Conservation (phyloP, 2,888 invertebrate genomes). For the Ctena decussata region DNA sequence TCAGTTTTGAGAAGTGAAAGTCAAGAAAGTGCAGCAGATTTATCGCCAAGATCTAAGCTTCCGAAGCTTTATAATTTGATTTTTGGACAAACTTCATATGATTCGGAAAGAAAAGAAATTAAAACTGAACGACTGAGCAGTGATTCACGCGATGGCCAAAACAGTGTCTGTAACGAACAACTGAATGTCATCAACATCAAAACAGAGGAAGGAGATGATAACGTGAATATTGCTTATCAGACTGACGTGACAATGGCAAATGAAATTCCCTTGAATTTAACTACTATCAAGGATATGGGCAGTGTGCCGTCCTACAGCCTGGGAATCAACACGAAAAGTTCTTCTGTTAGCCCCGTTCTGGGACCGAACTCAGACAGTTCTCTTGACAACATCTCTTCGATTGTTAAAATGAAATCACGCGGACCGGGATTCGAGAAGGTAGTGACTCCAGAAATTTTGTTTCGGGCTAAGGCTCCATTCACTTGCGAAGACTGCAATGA, state of each 20-base stretch:
- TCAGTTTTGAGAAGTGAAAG: background rate
- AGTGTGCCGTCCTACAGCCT: too few species aligned
- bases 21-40: background rate
- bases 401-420: slow-evolving; percentile 52
- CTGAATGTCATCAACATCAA: background rate
- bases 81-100: background rate
- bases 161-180: background rate
- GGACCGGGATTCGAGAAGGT: slow-evolving; percentile 74
- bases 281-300: too few species aligned
- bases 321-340: too few species aligned
- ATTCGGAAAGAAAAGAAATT: background rate
- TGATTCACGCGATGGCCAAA: background rate
- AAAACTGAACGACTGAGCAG: background rate
- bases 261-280: too few species aligned
- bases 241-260: too few species aligned
- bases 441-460: slow-evolving; percentile 75
- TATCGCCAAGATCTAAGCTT: background rate
- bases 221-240: too few species aligned
- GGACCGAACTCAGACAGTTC: slow-evolving; percentile 42
- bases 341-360: slow-evolving; percentile 23
- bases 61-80: background rate
- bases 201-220: background rate
- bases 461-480: slow-evolving; percentile 67
- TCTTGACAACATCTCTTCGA: slow-evolving; percentile 25
- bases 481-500: slow-evolving; percentile 74